phyloP scores from a whole-genome alignment of 1,140 invertebrate genomes.

The Brachionus paranguensis region DNA sequence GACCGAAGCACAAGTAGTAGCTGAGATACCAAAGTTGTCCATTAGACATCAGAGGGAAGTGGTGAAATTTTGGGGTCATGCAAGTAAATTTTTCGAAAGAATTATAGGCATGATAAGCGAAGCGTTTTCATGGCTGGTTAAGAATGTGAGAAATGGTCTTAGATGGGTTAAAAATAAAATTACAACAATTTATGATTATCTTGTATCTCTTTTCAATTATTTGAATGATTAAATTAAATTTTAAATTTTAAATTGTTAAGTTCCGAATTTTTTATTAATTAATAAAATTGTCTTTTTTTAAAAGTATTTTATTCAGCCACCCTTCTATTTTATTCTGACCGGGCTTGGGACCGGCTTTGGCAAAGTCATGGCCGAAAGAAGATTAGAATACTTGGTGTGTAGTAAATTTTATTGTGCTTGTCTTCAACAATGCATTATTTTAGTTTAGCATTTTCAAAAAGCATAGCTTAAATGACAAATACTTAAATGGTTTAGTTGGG shows the following conservation, averaged over 20 bases:
- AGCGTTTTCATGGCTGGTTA: not conserved
- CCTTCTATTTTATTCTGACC: not conserved
- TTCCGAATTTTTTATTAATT: not conserved
- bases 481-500: not conserved
- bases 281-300: not conserved
- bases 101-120: not conserved
- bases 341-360: not conserved
- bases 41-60: not conserved
- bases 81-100: not conserved
- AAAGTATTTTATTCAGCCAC: not conserved
- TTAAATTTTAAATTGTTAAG: not conserved
- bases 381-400: not conserved
- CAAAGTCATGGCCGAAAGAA: no score
- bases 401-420: not conserved
- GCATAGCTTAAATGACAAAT: not conserved
- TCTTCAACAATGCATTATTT: not conserved
- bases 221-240: not conserved
- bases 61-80: not conserved
- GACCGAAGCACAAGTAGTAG: not conserved
- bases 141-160: not conserved
- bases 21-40: not conserved
- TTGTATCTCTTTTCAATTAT: not conserved
- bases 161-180: not conserved
- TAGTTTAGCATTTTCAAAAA: not conserved
- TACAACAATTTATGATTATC: not conserved